Evolutionary conservation across 2,113 vertebrate genomes (phyloP).

Genomic region (Daphoenositta chrysoptera): DNA sequence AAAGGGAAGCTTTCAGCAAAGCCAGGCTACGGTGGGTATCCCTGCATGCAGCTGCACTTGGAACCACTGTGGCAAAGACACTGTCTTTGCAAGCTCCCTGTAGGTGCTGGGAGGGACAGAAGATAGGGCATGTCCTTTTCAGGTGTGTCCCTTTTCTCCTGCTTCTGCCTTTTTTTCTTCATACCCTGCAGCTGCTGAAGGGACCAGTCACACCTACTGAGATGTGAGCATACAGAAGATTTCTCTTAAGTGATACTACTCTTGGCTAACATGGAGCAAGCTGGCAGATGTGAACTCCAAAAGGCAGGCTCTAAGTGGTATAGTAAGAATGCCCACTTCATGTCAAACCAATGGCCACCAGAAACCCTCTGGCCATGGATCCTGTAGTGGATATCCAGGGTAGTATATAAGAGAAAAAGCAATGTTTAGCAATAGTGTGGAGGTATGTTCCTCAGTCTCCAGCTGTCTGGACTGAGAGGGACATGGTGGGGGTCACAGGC

Average conservation of each 20-base stretch:
- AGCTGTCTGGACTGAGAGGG: neutral
- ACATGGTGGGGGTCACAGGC: neutral
- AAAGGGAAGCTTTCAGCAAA: neutral
- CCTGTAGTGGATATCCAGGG: neutral
- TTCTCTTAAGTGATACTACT: neutral
- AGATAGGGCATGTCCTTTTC: neutral
- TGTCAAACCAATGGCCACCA: neutral
- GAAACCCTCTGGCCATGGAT: neutral
- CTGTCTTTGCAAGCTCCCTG: neutral
- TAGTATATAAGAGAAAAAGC: neutral
- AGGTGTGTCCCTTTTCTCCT: neutral
- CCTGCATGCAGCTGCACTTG: neutral
- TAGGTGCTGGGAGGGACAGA: neutral
- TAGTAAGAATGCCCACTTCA: neutral
- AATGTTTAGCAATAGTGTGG: neutral
- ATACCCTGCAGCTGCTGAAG: neutral
- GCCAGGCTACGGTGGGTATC: neutral
- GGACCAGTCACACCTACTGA: neutral
- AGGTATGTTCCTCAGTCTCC: neutral
- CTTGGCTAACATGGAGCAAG: neutral
- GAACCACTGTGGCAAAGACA: rapidly evolving
- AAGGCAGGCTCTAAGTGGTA: neutral
- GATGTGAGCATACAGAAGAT: neutral
- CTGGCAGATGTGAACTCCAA: neutral
- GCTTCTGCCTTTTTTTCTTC: neutral